phyloP scores from a whole-genome alignment of 2,888 invertebrate genomes.

The Thymelicus lineola region DNA sequence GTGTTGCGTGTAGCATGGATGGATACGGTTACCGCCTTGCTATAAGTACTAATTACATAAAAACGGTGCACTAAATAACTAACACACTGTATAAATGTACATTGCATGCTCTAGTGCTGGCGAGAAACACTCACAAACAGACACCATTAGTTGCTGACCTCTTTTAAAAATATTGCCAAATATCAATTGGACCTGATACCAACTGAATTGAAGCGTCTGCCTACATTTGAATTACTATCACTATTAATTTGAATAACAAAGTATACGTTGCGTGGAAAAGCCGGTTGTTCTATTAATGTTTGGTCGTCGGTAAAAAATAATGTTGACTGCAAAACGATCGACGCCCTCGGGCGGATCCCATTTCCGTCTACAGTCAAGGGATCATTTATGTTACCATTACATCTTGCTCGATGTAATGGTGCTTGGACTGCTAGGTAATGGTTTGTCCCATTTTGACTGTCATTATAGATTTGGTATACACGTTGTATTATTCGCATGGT shows the following conservation, averaged over 20 bases:
- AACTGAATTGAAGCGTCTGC: not conserved
- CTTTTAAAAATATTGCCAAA: constrained; percentile 9
- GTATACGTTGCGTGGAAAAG: constrained; percentile 20
- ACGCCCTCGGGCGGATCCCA: constrained; percentile 2
- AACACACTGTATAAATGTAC: not conserved
- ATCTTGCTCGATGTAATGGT: constrained; percentile 14
- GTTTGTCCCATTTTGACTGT: too few species aligned
- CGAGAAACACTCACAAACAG: not conserved
- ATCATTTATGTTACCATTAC: constrained; percentile 7
- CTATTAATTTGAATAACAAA: constrained; percentile 18
- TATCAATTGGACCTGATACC: not conserved
- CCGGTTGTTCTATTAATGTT: constrained; percentile 56
- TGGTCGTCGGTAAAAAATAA: constrained; percentile 41
- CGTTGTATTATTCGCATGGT: too few species aligned
- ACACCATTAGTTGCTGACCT: not conserved
- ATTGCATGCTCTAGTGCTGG: not conserved
- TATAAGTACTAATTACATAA: not conserved
- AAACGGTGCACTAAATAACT: not conserved
- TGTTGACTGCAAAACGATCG: constrained; percentile 33
- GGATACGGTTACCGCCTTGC: not conserved
- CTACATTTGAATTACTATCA: constrained; percentile 13
- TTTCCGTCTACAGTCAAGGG: constrained; percentile 14
- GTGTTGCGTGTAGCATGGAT: not conserved
- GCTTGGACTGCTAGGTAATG: too few species aligned
- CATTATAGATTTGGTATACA: too few species aligned